phyloP scores from a whole-genome alignment of 2,113 vertebrate species.

The Nothocercus julius region DNA sequence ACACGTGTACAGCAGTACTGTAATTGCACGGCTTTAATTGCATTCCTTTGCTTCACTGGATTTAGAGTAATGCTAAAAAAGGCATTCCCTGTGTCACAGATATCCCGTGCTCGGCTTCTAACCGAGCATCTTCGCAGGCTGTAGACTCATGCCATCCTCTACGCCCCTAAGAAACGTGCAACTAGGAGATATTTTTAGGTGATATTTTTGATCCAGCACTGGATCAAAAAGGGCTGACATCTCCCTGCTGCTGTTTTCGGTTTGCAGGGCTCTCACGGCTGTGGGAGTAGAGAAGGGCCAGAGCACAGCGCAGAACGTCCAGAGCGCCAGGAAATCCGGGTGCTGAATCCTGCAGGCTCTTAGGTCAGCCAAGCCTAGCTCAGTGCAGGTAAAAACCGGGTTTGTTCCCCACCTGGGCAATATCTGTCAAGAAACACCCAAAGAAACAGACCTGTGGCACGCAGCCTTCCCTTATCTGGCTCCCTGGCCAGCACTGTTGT shows the following conservation, averaged over 20 bases:
- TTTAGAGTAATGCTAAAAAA: neutral
- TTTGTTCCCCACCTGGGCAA: neutral
- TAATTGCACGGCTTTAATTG: neutral
- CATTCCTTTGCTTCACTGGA: neutral
- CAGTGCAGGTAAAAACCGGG: neutral
- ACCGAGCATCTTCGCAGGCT: neutral
- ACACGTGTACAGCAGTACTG: neutral
- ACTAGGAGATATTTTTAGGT: neutral
- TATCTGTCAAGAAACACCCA: neutral
- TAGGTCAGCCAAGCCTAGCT: neutral
- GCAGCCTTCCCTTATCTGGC: fast-evolving
- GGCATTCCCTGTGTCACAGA: neutral
- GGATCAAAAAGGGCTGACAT: neutral
- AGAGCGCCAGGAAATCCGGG: neutral
- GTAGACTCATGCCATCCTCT: neutral
- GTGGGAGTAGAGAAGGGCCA: neutral
- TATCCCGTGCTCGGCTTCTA: neutral
- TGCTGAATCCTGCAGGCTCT: neutral
- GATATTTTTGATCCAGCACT: neutral
- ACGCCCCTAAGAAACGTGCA: neutral
- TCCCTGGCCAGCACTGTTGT: neutral
- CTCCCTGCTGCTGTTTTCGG: neutral
- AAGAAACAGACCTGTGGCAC: fast-evolving
- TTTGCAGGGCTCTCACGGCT: slow-evolving; percentile 20
- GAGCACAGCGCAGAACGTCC: neutral